phyloP scores from a whole-genome alignment of 1,140 invertebrate species.

The Zaprionus inermis region DNA sequence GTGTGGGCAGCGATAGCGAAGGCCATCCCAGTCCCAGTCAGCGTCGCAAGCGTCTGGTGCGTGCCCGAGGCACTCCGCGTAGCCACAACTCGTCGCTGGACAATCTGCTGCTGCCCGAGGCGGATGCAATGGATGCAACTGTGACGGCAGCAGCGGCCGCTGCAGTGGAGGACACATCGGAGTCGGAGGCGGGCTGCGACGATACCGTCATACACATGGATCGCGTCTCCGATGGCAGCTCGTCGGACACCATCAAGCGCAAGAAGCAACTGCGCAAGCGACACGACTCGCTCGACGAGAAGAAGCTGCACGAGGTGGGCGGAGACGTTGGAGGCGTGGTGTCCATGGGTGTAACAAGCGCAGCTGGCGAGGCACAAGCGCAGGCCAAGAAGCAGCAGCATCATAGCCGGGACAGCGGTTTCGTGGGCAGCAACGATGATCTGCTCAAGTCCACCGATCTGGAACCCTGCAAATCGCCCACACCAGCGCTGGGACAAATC shows the following conservation, averaged over 20 bases:
- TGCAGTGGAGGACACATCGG: slow-evolving; percentile 87
- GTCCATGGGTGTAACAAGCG: too few species aligned
- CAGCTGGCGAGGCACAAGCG: slow-evolving; percentile 37
- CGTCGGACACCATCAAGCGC: slow-evolving; percentile 92
- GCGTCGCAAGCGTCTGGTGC: slow-evolving; percentile 90
- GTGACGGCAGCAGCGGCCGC: slow-evolving; percentile 75
- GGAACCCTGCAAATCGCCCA: slow-evolving; percentile 71
- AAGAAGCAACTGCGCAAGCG: slow-evolving; percentile 90
- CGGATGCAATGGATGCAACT: slow-evolving; percentile 84
- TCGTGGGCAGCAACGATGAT: slow-evolving; percentile 94
- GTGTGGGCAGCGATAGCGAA: slow-evolving; percentile 93
- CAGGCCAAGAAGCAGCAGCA: slow-evolving; percentile 80
- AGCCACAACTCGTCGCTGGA: slow-evolving; percentile 92
- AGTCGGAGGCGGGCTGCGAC: slow-evolving; percentile 90
- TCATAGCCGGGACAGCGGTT: slow-evolving; percentile 93
- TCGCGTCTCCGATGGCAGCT: slow-evolving; percentile 88
- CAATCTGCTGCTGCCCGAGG: slow-evolving; percentile 86
- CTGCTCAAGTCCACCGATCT: slow-evolving; percentile 88
- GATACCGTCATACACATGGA: slow-evolving; percentile 88
- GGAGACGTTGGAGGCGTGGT: background rate
- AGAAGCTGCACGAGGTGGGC: slow-evolving; percentile 85
- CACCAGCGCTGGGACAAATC: slow-evolving; percentile 67
- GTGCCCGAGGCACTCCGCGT: slow-evolving; percentile 91
- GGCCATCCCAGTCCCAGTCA: slow-evolving; percentile 94
- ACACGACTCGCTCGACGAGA: slow-evolving; percentile 85